Base-by-base conservation (phyloP, 1,140 invertebrate genomes). In the Copidosoma floridanum region DNA sequence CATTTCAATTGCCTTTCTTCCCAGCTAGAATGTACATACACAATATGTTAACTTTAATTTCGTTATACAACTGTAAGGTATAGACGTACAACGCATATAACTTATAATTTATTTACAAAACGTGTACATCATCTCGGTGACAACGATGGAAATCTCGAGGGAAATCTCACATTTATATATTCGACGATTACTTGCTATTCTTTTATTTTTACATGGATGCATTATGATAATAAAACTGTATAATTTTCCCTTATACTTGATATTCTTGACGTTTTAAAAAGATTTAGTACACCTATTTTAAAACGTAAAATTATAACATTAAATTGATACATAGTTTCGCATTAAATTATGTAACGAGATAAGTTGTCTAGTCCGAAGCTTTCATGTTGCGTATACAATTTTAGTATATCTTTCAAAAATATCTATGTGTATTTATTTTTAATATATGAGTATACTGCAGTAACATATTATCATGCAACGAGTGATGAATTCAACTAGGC, bases 51-150 rank as follows among this genome's bases (percentile, higher is more conserved):
- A 40, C 23, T 16, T 48, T 47, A 48, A 5, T n/a, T 54, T 54
- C 1, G 26, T 55, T 60, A 38, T 16, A 53, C 23, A 60, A 47
- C 20, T 60, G n/a, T n/a, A n/a, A n/a, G n/a, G n/a, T n/a, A n/a
- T n/a, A 48, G 16, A 50, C 18, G 41, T 53, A 35, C n/a, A 60
- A n/a, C n/a, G n/a, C n/a, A n/a, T n/a, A n/a, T n/a, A n/a, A 8
- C 23, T 60, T 53, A 32, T 68, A 68, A 48, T 68, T 67, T 76
- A 76, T 76, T 71, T 76, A 76, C 74, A 76, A 72, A 75, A 73
- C 44, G 66, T 68, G 66, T 46, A n/a, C n/a, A n/a, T n/a, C n/a
- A 57, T 40, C 52, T 68, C 56, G 50, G 62, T 71, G 47, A 68
- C 65, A 68, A 68, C 63, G 68, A 73, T 54, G 27, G 11, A 32